Conservation (phyloP, 2,888 invertebrate species). For the Sminthurinus aureus region DNA sequence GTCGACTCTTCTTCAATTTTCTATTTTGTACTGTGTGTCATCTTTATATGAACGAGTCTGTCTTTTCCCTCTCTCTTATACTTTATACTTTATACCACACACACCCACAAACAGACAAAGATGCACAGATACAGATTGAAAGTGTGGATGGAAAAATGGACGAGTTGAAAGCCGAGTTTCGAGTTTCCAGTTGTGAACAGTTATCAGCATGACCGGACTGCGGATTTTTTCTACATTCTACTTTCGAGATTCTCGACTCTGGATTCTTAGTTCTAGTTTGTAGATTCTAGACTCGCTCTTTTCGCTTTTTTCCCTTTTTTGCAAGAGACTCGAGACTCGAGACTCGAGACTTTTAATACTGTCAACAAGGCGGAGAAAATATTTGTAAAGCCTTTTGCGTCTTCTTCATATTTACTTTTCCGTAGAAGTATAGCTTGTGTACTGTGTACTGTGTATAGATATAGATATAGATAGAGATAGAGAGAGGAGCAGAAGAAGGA, state of each 20-base stretch:
- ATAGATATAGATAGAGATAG: not conserved
- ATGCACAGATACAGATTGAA: not conserved
- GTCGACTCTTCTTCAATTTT: not conserved
- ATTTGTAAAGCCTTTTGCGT: constrained; percentile 29
- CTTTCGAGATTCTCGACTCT: not conserved
- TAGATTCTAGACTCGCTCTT: not conserved
- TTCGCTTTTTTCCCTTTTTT: not conserved
- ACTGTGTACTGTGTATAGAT: not conserved
- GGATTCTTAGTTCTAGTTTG: too few relatives aligned
- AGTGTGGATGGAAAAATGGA: not conserved
- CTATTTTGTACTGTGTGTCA: too few relatives aligned
- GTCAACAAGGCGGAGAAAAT: constrained; percentile 24
- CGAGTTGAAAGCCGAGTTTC: not conserved
- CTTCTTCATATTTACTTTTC: constrained; percentile 22
- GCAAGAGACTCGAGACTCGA: not conserved
- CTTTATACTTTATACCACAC: not conserved
- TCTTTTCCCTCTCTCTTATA: not conserved
- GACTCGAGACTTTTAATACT: constrained; percentile 17
- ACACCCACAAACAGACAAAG: too few relatives aligned
- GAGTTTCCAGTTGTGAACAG: not conserved
- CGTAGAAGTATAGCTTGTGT: not conserved
- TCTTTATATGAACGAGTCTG: not conserved
- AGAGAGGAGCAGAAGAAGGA: not conserved
- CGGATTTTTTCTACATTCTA: not conserved
- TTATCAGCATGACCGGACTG: constrained; percentile 23